Percentiles rank a stretch among this genome's conserved stretches.
phyloP scores from a whole-genome alignment of 2,888 invertebrate species.

The Trissonchulus sp. region DNA sequence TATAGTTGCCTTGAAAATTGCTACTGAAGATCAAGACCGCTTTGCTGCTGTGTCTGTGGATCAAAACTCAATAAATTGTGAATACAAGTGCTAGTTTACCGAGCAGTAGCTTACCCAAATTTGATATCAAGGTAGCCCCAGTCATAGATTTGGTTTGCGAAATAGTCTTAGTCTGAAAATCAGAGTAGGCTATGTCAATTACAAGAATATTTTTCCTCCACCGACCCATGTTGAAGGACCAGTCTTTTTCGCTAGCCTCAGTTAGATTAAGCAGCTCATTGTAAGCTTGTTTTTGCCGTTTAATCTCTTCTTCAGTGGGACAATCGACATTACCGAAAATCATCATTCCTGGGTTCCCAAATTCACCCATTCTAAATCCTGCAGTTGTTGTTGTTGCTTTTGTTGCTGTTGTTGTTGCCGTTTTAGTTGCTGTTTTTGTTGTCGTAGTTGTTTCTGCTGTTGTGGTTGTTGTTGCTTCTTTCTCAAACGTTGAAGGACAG shows the following conservation, averaged over 20 bases:
- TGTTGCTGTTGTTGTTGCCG: neutral
- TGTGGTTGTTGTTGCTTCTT: neutral
- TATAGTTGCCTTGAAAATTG: too few species aligned
- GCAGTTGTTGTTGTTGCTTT: too few species aligned
- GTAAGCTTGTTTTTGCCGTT: neutral
- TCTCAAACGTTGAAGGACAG: neutral
- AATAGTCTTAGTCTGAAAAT: neutral
- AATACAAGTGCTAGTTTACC: too few species aligned
- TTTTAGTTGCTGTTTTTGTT: neutral
- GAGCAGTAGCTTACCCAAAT: conserved; percentile 18
- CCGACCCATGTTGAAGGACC: neutral
- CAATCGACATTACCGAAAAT: neutral
- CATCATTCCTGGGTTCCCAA: too few species aligned
- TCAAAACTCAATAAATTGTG: too few species aligned
- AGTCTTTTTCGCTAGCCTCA: neutral
- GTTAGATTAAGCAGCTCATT: neutral
- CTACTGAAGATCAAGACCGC: too few species aligned
- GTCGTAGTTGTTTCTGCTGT: neutral
- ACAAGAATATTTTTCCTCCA: neutral
- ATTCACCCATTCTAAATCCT: too few species aligned
- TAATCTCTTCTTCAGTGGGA: neutral
- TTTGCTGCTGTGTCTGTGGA: too few species aligned
- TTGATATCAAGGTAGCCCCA: neutral
- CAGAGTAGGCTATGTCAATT: neutral
- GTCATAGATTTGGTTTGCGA: neutral